Percentiles rank a stretch among this genome's conserved stretches.
Evolutionary conservation across 92 coral and sea anemone genomes (phyloP).

Genomic region (Palythoa grandiflora): DNA sequence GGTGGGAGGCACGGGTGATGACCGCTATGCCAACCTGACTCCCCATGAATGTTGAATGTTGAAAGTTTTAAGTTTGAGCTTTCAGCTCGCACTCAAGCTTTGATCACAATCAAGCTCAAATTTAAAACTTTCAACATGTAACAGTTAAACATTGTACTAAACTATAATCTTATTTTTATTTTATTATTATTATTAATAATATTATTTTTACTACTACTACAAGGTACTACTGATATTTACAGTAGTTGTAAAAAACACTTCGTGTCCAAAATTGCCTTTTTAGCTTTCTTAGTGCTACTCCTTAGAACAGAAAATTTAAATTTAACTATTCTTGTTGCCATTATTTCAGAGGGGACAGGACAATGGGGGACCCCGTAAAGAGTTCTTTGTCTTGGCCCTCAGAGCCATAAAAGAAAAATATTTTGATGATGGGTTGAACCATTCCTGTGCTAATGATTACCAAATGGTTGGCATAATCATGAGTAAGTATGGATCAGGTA

Average conservation of each 20-base stretch:
- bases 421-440: conserved; percentile 19
- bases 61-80: too few relatives aligned
- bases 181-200: too few relatives aligned
- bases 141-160: too few relatives aligned
- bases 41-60: too few relatives aligned
- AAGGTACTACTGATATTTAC: neutral
- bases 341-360: conserved; percentile 14
- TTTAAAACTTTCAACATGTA: too few relatives aligned
- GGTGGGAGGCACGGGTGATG: too few relatives aligned
- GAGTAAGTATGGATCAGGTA: conserved; percentile 8
- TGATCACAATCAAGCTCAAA: too few relatives aligned
- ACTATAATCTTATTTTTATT: too few relatives aligned
- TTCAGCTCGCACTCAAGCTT: too few relatives aligned
- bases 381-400: conserved; percentile 13
- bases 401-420: conserved; percentile 18
- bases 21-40: too few relatives aligned
- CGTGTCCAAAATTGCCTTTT: neutral
- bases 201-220: neutral
- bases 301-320: conserved; percentile 7
- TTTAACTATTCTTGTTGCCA: conserved; percentile 7
- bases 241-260: neutral
- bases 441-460: conserved; percentile 26
- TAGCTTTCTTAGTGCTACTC: conserved; percentile 13
- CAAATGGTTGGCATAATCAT: conserved; percentile 13
- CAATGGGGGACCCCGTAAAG: conserved; percentile 12